Evolutionary conservation across 2,113 vertebrate genomes (phyloP).

Genomic region (Varanus salvator): DNA sequence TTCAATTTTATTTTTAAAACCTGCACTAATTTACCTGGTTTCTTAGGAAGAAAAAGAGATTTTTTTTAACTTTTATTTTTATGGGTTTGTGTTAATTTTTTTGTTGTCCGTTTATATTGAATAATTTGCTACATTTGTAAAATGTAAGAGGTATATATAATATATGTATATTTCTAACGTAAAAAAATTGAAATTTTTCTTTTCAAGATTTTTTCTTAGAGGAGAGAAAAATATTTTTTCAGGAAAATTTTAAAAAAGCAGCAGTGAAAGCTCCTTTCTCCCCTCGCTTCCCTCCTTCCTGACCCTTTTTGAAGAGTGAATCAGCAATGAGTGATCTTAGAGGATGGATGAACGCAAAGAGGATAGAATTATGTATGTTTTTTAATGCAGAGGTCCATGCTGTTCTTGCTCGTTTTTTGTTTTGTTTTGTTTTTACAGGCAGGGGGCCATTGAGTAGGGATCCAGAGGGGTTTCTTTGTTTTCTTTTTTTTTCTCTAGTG

Average conservation of each 20-base stretch:
- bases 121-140: slow-evolving; percentile 91
- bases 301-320: slow-evolving; percentile 58
- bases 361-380: slow-evolving; percentile 66
- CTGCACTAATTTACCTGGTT: slow-evolving; percentile 87
- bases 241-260: slow-evolving; percentile 83
- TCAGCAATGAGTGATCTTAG: slow-evolving; percentile 59
- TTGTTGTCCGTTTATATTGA: slow-evolving; percentile 83
- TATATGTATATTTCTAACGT: slow-evolving; percentile 90
- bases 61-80: slow-evolving; percentile 81
- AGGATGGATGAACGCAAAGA: slow-evolving; percentile 54
- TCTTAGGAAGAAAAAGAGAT: slow-evolving; percentile 77
- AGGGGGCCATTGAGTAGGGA: slow-evolving; percentile 64
- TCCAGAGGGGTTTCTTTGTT: slow-evolving; percentile 48
- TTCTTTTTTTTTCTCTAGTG: slow-evolving; percentile 72
- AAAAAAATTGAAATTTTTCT: slow-evolving; percentile 82
- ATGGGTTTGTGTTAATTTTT: slow-evolving; percentile 80
- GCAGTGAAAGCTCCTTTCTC: slow-evolving; percentile 72
- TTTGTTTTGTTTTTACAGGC: slow-evolving; percentile 50
- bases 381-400: slow-evolving; percentile 45
- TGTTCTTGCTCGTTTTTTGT: slow-evolving; percentile 53
- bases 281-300: slow-evolving; percentile 61
- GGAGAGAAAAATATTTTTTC: slow-evolving; percentile 85
- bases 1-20: slow-evolving; percentile 81
- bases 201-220: slow-evolving; percentile 85
- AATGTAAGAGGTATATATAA: slow-evolving; percentile 87